Conservation (phyloP, 2,888 invertebrate species). For the Drosophila mimetica region DNA sequence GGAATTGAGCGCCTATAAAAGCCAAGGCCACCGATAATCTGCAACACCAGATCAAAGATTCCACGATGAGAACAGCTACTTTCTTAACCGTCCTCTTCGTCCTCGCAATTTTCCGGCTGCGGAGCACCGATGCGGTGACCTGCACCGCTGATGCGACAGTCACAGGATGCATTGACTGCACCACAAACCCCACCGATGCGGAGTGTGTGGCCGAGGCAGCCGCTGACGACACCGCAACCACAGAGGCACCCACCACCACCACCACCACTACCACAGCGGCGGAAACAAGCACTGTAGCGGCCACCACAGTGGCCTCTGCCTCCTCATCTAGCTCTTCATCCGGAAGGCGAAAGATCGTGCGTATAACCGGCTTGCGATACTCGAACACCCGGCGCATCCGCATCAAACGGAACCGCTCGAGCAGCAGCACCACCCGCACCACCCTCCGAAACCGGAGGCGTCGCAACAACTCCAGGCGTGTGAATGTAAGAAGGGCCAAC, state of each 20-base stretch:
- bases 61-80: conserved; percentile 9
- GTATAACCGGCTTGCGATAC: background rate
- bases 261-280: background rate
- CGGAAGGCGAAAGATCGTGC: conserved; percentile 1
- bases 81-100: background rate
- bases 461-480: background rate
- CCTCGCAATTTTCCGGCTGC: conserved; percentile 5
- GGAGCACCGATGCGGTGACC: conserved; percentile 18
- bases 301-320: background rate
- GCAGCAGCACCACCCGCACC: background rate
- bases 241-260: background rate
- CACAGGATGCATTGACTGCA: conserved; percentile 6
- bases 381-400: background rate
- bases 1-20: conserved; percentile 20
- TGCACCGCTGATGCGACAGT: conserved; percentile 29
- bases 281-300: background rate
- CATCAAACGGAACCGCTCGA: conserved; percentile 1
- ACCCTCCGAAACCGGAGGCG: conserved; percentile 3
- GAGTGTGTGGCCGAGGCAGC: conserved; percentile 33
- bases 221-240: background rate
- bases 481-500: conserved; percentile 5
- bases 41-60: background rate
- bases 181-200: conserved; percentile 2
- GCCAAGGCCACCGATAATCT: background rate
- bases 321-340: background rate